These are phyloP conservation scores for Intellagama lesueurii DNA, from an alignment of 2,797 vertebrate species.

Conservation along the genomic window DNA sequence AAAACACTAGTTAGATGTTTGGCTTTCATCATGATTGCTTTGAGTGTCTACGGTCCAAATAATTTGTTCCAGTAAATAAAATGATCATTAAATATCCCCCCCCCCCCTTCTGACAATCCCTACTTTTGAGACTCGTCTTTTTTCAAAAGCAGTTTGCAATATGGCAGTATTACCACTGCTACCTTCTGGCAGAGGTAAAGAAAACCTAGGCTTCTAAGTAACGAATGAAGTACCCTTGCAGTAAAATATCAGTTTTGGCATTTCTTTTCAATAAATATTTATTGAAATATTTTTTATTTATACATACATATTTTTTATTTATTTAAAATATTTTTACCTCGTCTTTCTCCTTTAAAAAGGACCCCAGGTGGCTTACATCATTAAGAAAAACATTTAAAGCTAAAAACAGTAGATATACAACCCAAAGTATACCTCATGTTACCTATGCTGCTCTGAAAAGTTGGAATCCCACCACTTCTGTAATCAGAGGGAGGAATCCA, in stretches of 20 bases:
- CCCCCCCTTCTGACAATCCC: background rate
- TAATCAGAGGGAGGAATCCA: background rate
- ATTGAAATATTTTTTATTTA: background rate
- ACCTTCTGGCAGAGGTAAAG: background rate
- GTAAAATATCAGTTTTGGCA: background rate
- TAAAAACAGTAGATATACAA: too few species aligned
- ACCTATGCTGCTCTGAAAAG: background rate
- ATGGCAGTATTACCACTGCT: background rate
- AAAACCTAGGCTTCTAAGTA: background rate
- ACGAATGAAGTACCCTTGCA: background rate
- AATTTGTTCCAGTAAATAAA: background rate
- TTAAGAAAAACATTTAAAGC: too few species aligned
- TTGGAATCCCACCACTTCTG: background rate
- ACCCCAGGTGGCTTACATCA: too few species aligned
- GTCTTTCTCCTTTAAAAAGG: too few species aligned
- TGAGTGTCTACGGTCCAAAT: background rate
- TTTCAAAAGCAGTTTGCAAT: background rate
- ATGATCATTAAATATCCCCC: background rate
- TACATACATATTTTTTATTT: background rate
- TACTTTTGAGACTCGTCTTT: background rate
- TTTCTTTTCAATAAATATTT: background rate
- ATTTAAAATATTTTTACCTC: too few species aligned
- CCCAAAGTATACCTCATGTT: background rate
- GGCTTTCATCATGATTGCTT: background rate
- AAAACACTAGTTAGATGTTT: conserved; percentile 40